Evolutionary conservation across 2,888 invertebrate species (phyloP).

Genomic region (Euclidia mi): DNA sequence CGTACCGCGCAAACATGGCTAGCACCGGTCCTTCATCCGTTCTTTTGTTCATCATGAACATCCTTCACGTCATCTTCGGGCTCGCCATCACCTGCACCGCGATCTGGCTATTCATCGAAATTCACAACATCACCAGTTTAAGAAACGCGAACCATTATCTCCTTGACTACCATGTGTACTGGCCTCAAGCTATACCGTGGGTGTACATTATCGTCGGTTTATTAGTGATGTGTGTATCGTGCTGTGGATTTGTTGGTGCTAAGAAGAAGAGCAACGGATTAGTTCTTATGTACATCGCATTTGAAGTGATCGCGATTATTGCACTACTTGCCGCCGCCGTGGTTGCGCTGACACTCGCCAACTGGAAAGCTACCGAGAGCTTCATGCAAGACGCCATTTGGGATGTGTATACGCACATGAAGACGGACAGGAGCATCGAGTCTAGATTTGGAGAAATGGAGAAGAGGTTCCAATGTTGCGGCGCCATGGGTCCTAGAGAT

Average conservation of each 20-base stretch:
- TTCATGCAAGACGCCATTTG: slow-evolving; percentile 82
- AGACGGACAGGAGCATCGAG: slow-evolving; percentile 67
- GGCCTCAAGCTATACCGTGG: slow-evolving; percentile 86
- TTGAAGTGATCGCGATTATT: slow-evolving; percentile 67
- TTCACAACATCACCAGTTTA: slow-evolving; percentile 71
- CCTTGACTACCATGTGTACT: slow-evolving; percentile 82
- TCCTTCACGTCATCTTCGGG: slow-evolving; percentile 69
- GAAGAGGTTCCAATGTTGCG: slow-evolving; percentile 81
- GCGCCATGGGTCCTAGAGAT: slow-evolving; percentile 80
- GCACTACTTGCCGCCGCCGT: slow-evolving; percentile 67
- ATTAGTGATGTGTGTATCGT: slow-evolving; percentile 71
- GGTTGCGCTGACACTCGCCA: slow-evolving; percentile 76
- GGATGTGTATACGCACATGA: slow-evolving; percentile 79
- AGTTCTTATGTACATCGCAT: slow-evolving; percentile 67
- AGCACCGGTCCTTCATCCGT: slow-evolving; percentile 56
- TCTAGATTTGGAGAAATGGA: slow-evolving; percentile 73
- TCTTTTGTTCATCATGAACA: slow-evolving; percentile 69
- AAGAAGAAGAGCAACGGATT: slow-evolving; percentile 70
- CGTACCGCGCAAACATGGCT: slow-evolving; percentile 55
- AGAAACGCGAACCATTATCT: slow-evolving; percentile 81
- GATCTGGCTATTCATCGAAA: slow-evolving; percentile 80
- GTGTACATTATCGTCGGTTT: slow-evolving; percentile 77
- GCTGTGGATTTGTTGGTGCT: slow-evolving; percentile 77
- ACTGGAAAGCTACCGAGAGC: slow-evolving; percentile 72
- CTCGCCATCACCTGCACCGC: slow-evolving; percentile 70